These are phyloP conservation scores for Eucidaris tribuloides DNA, from an alignment of 35 echinoderm and acorn worm species.

Conservation along the genomic window DNA sequence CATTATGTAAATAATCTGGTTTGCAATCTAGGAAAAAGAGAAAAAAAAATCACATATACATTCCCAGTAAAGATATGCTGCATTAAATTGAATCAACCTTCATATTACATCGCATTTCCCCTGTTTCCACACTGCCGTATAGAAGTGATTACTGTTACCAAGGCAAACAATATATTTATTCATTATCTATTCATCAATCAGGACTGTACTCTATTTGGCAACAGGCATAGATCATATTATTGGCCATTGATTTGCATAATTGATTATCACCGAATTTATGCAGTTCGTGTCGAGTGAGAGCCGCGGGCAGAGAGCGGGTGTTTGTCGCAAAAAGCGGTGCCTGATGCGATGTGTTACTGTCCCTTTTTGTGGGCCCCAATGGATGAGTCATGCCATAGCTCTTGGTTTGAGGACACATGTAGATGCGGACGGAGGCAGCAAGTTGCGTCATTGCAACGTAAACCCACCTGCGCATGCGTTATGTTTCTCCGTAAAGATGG, in stretches of 20 bases:
- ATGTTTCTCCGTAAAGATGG: too few species aligned
- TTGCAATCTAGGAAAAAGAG: too few species aligned
- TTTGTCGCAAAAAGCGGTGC: too few species aligned
- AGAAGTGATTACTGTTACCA: constrained; percentile 16
- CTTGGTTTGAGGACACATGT: background rate
- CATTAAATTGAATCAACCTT: too few species aligned
- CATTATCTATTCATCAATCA: constrained; percentile 9
- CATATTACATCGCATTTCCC: too few species aligned
- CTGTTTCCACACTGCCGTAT: too few species aligned
- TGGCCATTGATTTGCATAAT: background rate
- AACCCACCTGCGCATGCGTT: background rate
- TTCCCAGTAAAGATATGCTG: too few species aligned
- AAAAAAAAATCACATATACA: too few species aligned
- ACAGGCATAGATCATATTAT: background rate
- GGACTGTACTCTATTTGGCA: background rate
- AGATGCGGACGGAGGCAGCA: background rate
- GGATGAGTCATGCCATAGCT: background rate
- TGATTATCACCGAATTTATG: background rate
- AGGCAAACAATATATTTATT: background rate
- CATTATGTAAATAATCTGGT: too few species aligned
- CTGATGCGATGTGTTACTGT: background rate
- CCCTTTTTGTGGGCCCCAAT: background rate
- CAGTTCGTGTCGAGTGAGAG: too few species aligned
- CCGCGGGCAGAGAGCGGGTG: too few species aligned
- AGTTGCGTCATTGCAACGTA: constrained; percentile 9